Percentiles rank a stretch among this genome's conserved stretches.
phyloP scores from a whole-genome alignment of 2,888 invertebrate species.

The Cabera pusaria region DNA sequence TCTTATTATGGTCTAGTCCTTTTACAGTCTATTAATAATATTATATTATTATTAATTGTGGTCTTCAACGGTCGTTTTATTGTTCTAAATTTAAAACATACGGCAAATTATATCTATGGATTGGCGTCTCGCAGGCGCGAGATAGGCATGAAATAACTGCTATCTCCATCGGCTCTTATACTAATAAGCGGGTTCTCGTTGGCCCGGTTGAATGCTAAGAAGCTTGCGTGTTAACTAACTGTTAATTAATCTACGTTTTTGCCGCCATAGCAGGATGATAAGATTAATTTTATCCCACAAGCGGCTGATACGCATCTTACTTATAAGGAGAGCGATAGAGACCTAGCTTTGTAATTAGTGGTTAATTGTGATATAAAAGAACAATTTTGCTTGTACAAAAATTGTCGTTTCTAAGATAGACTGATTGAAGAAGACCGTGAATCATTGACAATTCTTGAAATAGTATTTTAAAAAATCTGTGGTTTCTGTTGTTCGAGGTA shows the following conservation, averaged over 20 bases:
- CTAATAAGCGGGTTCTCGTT: conserved; percentile 21
- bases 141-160: conserved; percentile 16
- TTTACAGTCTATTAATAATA: too few relatives aligned
- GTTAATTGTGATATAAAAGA: too few relatives aligned
- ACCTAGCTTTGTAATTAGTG: conserved; percentile 32
- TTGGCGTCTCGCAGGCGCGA: conserved; percentile 25
- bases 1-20: too few relatives aligned
- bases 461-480: too few relatives aligned
- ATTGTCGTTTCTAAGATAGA: too few relatives aligned
- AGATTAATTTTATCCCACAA: conserved; percentile 38
- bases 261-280: conserved; percentile 20
- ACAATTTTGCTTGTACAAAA: too few relatives aligned
- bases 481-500: too few relatives aligned
- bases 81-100: conserved; percentile 11
- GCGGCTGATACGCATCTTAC: conserved; percentile 37
- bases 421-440: too few relatives aligned
- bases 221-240: conserved; percentile 13
- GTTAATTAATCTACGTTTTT: not conserved
- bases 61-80: conserved; percentile 14
- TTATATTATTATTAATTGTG: too few relatives aligned
- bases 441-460: too few relatives aligned
- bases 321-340: conserved; percentile 43
- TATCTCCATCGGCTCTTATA: conserved; percentile 15
- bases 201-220: conserved; percentile 17
- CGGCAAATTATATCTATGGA: conserved; percentile 10